phyloP scores from a whole-genome alignment of 2,888 invertebrate genomes.

The Pteria penguin region DNA sequence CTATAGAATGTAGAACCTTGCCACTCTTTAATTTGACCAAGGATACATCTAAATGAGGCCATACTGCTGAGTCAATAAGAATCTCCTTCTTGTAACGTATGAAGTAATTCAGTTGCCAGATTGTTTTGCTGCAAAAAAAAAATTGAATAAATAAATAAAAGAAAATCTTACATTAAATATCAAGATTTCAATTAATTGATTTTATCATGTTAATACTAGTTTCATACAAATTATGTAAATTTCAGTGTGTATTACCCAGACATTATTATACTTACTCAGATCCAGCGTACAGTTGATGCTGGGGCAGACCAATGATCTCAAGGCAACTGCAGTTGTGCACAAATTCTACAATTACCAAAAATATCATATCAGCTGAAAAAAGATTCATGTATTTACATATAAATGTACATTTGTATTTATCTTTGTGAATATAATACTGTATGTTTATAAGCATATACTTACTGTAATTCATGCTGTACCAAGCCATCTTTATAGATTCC shows the following conservation, averaged over 20 bases:
- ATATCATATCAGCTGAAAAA: not conserved
- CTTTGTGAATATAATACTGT: too few relatives aligned
- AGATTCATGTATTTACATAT: too few relatives aligned
- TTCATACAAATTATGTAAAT: too few relatives aligned
- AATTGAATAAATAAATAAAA: not conserved
- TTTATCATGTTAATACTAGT: too few relatives aligned
- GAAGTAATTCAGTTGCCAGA: slow-evolving; percentile 43
- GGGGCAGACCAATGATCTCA: not conserved
- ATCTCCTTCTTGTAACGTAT: slow-evolving; percentile 16
- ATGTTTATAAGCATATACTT: not conserved
- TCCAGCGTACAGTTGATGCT: not conserved
- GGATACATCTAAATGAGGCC: slow-evolving; percentile 41
- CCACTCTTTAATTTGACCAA: slow-evolving; percentile 12
- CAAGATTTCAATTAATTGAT: too few relatives aligned
- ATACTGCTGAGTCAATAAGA: slow-evolving; percentile 48
- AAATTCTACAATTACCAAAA: too few relatives aligned
- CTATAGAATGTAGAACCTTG: slow-evolving; percentile 5
- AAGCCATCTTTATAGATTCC: slow-evolving; percentile 9
- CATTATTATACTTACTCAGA: not conserved
- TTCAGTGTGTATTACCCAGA: not conserved
- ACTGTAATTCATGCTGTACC: slow-evolving; percentile 34
- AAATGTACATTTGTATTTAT: too few relatives aligned
- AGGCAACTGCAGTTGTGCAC: not conserved
- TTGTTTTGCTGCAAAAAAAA: slow-evolving; percentile 21
- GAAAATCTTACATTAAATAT: too few relatives aligned